Conservation (phyloP, 2,797 vertebrate species). For the Pangasius krempfi region DNA sequence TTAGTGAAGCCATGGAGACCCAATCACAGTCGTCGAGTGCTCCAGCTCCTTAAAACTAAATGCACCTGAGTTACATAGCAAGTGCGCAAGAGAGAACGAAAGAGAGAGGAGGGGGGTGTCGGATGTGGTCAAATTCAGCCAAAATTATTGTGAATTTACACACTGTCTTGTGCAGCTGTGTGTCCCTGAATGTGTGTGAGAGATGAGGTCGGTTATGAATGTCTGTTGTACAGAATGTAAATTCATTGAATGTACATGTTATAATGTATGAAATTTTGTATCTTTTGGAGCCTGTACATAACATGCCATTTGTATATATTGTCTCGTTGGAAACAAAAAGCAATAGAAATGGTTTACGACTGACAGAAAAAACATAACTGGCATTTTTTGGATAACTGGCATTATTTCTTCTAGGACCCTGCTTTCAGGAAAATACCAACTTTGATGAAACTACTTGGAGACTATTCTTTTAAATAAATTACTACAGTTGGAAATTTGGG, state of each 20-base stretch:
- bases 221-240: slow-evolving; percentile 53
- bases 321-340: slow-evolving; percentile 9
- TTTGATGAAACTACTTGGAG: background rate
- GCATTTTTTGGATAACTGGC: background rate
- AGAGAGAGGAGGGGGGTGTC: background rate
- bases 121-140: background rate
- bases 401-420: background rate
- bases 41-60: slow-evolving; percentile 86
- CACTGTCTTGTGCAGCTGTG: background rate
- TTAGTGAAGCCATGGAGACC: slow-evolving; percentile 94
- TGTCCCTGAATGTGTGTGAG: background rate
- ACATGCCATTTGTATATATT: slow-evolving; percentile 36
- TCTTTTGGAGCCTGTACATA: slow-evolving; percentile 38
- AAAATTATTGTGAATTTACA: slow-evolving; percentile 15
- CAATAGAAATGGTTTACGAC: background rate
- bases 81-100: slow-evolving; percentile 17
- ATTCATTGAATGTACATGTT: slow-evolving; percentile 38
- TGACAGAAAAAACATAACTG: background rate
- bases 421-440: slow-evolving; percentile 3
- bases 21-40: slow-evolving; percentile 86
- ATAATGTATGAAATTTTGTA: slow-evolving; percentile 30
- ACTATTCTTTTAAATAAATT: slow-evolving; percentile 15
- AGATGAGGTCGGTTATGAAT: slow-evolving; percentile 6
- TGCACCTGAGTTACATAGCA: slow-evolving; percentile 76
- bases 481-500: background rate